Percentiles rank a stretch among this genome's conserved stretches.
Conservation (phyloP, 1,140 invertebrate genomes). For the Saccostrea glomerata region DNA sequence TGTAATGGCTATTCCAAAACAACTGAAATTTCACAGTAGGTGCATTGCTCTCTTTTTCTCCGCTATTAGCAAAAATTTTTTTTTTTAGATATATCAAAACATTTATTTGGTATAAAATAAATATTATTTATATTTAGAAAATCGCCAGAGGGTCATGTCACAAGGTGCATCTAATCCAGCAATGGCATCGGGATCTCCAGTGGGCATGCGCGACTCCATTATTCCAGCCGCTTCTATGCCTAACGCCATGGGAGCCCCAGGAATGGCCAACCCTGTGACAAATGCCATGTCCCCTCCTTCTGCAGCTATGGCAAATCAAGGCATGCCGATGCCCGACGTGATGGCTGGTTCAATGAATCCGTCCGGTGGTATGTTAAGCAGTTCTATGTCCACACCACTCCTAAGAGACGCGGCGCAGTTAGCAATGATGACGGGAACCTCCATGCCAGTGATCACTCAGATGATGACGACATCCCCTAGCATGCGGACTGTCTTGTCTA, state of each 20-base stretch:
- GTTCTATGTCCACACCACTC: not conserved
- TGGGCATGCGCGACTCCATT: not conserved
- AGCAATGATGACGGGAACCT: constrained; percentile 7
- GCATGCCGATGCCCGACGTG: not conserved
- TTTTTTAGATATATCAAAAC: no score
- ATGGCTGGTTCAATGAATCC: not conserved
- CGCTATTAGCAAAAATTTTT: no score
- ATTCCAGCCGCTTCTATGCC: constrained; percentile 1
- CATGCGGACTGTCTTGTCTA: not conserved
- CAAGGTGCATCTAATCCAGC: not conserved
- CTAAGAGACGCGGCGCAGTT: not conserved
- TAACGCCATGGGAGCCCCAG: not conserved
- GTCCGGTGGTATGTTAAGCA: not conserved
- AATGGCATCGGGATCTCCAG: not conserved
- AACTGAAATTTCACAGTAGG: not conserved
- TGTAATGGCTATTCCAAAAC: not conserved
- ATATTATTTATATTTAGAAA: not conserved
- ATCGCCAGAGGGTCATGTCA: not conserved
- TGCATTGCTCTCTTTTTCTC: not conserved
- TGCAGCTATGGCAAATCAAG: not conserved
- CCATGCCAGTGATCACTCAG: not conserved
- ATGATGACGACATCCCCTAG: not conserved
- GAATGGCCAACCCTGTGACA: not conserved
- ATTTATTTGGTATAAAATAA: no score
- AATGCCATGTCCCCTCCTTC: not conserved